Percentiles rank a stretch among this genome's conserved stretches.
Conservation (phyloP, 2,888 invertebrate species). For the Cephus pulcher region DNA sequence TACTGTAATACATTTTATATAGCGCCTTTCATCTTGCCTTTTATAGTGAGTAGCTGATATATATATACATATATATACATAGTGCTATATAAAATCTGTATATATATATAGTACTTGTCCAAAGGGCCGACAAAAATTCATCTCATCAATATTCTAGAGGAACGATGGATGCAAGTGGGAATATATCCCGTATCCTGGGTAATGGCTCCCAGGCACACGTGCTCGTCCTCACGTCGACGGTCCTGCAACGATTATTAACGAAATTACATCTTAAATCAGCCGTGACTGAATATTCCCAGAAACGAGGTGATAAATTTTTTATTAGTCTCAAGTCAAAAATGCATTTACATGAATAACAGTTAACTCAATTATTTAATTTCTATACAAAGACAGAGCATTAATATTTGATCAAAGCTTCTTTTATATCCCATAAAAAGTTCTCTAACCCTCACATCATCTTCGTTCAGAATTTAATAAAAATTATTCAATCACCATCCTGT, state of each 20-base stretch:
- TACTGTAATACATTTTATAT: constrained; percentile 45
- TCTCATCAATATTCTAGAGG: constrained; percentile 50
- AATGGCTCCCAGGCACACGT: constrained; percentile 7
- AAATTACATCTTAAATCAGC: constrained; percentile 14
- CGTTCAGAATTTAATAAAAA: background rate
- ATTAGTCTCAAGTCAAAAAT: background rate
- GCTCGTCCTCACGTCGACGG: constrained; percentile 6
- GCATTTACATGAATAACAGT: background rate
- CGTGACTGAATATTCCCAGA: constrained; percentile 12
- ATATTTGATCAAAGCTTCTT: background rate
- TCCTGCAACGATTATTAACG: constrained; percentile 11
- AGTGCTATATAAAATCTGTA: background rate
- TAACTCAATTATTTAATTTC: background rate
- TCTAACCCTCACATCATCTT: background rate
- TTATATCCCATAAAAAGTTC: background rate
- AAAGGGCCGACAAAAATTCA: constrained; percentile 25
- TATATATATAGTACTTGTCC: background rate
- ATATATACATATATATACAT: no score
- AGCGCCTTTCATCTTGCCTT: constrained; percentile 38
- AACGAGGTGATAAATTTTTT: constrained; percentile 1
- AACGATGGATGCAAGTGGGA: background rate
- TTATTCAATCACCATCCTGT: background rate
- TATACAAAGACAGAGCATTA: background rate
- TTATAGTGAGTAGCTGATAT: background rate
- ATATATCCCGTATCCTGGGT: constrained; percentile 10